Base-by-base conservation (phyloP, 2,888 invertebrate genomes). In the Anorthoa munda region DNA sequence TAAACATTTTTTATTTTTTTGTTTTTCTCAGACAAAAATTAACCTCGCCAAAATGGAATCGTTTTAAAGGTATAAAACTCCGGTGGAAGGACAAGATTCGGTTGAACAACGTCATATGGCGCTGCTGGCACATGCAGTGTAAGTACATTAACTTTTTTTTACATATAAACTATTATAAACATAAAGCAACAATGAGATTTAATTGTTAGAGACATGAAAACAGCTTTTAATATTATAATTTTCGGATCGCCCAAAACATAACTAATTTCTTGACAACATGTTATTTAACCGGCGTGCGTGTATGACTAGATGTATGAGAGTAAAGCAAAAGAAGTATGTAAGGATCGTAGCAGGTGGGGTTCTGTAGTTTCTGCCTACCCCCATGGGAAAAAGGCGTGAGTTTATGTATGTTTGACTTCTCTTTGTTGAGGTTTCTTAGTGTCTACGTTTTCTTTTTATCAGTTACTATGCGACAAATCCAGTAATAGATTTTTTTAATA, bases 61-160 rank as follows among this genome's bases (percentile, higher is more conserved):
- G 99, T 92, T 99, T 99, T 97, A 99, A 99, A 97, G 99, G 99
- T 84, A 98, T 99, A 91, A 98, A 99, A 90, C 97, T 99, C 82
- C 97, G 99, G 90, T 99, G 99, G 98, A 99, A 99, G 96, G 99
- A 99, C 97, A 99, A 99, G 97, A 99, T 99, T 91, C 98, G 99
- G 87, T 97, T 99, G 90, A 99, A 99, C 97, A 99, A 99, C 96
- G 99, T 99, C 88, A 99, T 99, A 92, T 99, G 99, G 99, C 97
- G 99, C 93, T 99, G 99, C 94, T 99, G 99, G 99, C 99, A 99
- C 95, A 99, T 99, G 98, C 99, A 99, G 95, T 99, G 99, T 99
- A 95, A 98, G 98, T 86, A 68, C 15, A 21, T 9, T 61, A 23
- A 18, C 21, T 65, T 83, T 66, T 68, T 96, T 80, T n/a, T n/a